phyloP scores from a whole-genome alignment of 2,888 invertebrate genomes.

The Ichneumoninae sp. region DNA sequence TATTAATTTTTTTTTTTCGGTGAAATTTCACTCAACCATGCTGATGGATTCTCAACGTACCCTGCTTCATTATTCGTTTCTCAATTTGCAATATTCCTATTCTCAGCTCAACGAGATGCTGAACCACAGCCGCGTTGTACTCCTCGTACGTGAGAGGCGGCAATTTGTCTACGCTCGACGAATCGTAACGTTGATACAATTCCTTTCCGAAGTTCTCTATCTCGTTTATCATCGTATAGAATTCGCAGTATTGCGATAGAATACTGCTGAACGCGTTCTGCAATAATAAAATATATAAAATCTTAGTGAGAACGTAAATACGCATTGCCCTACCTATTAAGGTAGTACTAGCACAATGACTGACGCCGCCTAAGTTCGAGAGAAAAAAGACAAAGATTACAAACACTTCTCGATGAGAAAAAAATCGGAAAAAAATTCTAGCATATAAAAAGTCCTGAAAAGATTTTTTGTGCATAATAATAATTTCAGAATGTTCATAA shows the following conservation, averaged over 20 bases:
- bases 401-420: too few species aligned
- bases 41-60: conserved; percentile 66
- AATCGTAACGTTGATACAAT: conserved; percentile 73
- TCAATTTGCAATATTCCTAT: conserved; percentile 82
- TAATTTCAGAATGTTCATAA: too few species aligned
- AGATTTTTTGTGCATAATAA: too few species aligned
- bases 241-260: conserved; percentile 76
- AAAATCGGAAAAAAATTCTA: too few species aligned
- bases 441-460: too few species aligned
- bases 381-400: too few species aligned
- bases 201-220: conserved; percentile 82
- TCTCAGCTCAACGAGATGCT: conserved; percentile 83
- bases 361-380: too few species aligned
- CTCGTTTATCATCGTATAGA: conserved; percentile 78
- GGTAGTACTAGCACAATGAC: too few species aligned
- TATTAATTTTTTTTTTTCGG: not conserved
- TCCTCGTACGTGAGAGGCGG: conserved; percentile 85
- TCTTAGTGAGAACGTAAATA: not conserved
- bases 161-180: conserved; percentile 64
- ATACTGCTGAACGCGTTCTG: conserved; percentile 80
- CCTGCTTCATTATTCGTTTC: conserved; percentile 81
- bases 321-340: conserved; percentile 1
- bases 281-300: conserved; percentile 24
- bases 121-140: conserved; percentile 84
- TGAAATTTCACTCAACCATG: not conserved